A percentile compares a stretch with the other conserved stretches of the same genome.
phyloP scores from a whole-genome alignment of 1,140 invertebrate species.

The Sarcophaga bullata region DNA sequence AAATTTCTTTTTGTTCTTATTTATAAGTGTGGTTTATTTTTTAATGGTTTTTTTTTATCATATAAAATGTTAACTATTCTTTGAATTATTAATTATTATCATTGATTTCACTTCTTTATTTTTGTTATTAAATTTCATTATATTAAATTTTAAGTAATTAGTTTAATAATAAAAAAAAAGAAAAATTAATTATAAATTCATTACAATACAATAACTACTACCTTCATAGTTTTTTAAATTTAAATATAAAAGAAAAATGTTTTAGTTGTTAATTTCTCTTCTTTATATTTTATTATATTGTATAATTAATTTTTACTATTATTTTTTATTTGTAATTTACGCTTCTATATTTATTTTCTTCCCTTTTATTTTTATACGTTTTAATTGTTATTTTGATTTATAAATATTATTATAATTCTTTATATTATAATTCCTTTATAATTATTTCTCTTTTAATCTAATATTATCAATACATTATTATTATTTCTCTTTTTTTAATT shows the following conservation, averaged over 20 bases:
- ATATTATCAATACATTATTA: neutral
- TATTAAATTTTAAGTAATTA: neutral
- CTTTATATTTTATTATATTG: neutral
- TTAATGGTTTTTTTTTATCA: neutral
- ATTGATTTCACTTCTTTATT: neutral
- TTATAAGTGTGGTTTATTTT: neutral
- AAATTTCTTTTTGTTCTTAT: neutral
- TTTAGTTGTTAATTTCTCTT: neutral
- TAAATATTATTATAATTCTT: constrained; percentile 1
- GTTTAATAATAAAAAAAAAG: neutral
- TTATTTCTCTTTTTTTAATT: neutral
- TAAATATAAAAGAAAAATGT: neutral
- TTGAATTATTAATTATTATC: neutral
- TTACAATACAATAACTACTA: constrained; percentile 5
- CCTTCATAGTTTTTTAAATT: constrained; percentile 27
- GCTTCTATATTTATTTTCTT: neutral
- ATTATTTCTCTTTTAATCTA: too few relatives aligned
- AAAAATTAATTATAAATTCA: neutral
- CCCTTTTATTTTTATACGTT: neutral
- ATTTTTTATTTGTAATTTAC: neutral
- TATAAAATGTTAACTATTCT: constrained; percentile 13
- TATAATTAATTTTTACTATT: neutral
- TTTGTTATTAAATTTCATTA: neutral
- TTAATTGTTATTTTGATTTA: constrained; percentile 22
- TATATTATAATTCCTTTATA: neutral